Percentiles rank a stretch among this genome's conserved stretches.
These are phyloP conservation scores for Menidia menidia DNA, from an alignment of 2,797 vertebrate species.

Conservation along the genomic window DNA sequence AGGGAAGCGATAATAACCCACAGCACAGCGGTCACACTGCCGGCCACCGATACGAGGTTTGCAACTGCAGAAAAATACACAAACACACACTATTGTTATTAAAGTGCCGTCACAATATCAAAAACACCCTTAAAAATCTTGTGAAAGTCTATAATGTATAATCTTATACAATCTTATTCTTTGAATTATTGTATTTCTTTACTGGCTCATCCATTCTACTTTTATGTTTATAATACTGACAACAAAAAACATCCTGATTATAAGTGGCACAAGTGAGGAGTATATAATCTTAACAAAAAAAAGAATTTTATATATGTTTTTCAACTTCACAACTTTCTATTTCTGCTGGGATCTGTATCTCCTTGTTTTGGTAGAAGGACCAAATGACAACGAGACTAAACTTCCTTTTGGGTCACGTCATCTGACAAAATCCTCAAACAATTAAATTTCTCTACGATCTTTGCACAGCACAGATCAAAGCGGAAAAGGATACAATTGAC, in stretches of 20 bases:
- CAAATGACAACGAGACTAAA: too few relatives aligned
- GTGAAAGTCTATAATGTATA: neutral
- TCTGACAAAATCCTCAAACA: neutral
- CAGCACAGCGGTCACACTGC: slow-evolving; percentile 88
- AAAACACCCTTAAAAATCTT: slow-evolving; percentile 1
- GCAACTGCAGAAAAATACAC: slow-evolving; percentile 82
- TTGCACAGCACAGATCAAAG: neutral
- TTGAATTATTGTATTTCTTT: neutral
- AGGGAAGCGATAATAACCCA: slow-evolving; percentile 88
- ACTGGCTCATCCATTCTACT: neutral
- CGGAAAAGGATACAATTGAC: slow-evolving; percentile 1
- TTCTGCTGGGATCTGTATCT: too few relatives aligned
- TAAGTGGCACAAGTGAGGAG: neutral
- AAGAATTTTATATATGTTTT: too few relatives aligned
- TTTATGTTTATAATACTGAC: neutral
- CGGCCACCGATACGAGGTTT: slow-evolving; percentile 88
- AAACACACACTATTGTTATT: neutral
- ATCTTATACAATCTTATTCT: neutral
- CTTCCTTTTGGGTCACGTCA: accelerated
- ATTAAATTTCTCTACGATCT: neutral
- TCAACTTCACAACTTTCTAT: neutral
- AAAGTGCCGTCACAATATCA: neutral
- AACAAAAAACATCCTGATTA: neutral
- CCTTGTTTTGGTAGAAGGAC: too few relatives aligned
- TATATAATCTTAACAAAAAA: neutral